phyloP scores from a whole-genome alignment of 2,113 vertebrate species.

The Mohoua ochrocephala region DNA sequence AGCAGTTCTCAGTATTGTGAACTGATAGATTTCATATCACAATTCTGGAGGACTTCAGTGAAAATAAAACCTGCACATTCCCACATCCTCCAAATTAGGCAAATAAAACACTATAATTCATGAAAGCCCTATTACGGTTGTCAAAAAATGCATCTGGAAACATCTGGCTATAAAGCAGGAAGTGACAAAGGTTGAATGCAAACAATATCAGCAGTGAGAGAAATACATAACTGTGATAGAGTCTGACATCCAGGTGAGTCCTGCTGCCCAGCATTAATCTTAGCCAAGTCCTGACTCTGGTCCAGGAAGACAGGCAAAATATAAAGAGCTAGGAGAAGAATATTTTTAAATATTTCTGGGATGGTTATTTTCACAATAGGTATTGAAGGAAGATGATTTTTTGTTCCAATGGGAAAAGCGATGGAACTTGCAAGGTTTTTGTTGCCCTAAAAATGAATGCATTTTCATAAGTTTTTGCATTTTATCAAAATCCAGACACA shows the following conservation, averaged over 20 bases:
- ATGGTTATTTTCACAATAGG: neutral
- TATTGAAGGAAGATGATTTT: neutral
- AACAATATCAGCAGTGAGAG: neutral
- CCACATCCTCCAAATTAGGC: neutral
- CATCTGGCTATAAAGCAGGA: neutral
- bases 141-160: neutral
- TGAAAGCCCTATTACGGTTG: neutral
- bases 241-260: neutral
- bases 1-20: neutral
- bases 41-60: neutral
- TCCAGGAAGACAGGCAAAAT: neutral
- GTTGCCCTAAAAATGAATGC: neutral
- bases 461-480: neutral
- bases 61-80: neutral
- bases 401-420: neutral
- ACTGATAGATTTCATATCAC: neutral
- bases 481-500: neutral
- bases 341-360: neutral
- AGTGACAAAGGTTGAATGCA: neutral
- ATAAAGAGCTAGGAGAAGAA: neutral
- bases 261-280: neutral
- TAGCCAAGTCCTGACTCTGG: neutral
- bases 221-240: neutral
- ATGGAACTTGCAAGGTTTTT: neutral
- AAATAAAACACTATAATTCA: neutral